phyloP scores from a whole-genome alignment of 2,888 invertebrate genomes.

The Coenonympha glycerion region DNA sequence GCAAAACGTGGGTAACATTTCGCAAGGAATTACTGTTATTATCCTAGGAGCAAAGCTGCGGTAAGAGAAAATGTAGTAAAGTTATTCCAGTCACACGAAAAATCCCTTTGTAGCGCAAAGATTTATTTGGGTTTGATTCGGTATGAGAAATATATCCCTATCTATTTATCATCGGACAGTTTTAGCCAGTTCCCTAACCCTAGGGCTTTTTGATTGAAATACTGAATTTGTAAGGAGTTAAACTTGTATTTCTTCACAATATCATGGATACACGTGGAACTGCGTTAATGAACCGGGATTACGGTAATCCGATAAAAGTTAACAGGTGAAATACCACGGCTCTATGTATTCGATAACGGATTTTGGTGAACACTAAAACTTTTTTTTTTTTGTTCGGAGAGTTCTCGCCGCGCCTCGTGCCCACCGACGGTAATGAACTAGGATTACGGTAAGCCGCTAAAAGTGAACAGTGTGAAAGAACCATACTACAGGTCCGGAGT shows the following conservation, averaged over 20 bases:
- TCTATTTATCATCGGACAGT: neutral
- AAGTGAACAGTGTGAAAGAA: constrained; percentile 21
- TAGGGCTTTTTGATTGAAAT: no score
- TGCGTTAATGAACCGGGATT: neutral
- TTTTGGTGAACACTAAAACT: neutral
- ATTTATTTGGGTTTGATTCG: neutral
- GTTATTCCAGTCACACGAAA: neutral
- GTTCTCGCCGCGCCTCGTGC: constrained; percentile 2
- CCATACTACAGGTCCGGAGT: constrained; percentile 20
- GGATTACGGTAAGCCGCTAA: constrained; percentile 26
- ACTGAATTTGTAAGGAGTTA: no score
- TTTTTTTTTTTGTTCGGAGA: neutral
- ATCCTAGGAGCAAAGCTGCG: neutral
- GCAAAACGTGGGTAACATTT: neutral
- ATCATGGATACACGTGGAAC: neutral
- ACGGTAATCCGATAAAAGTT: neutral
- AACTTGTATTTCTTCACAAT: no score
- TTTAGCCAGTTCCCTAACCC: neutral
- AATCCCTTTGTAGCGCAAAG: neutral
- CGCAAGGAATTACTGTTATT: neutral
- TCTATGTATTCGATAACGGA: neutral
- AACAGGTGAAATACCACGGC: neutral
- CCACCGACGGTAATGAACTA: constrained; percentile 15
- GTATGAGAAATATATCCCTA: neutral
- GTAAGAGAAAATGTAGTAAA: neutral